Evolutionary conservation across 2,113 vertebrate genomes (phyloP).

Genomic region (Indri indri): DNA sequence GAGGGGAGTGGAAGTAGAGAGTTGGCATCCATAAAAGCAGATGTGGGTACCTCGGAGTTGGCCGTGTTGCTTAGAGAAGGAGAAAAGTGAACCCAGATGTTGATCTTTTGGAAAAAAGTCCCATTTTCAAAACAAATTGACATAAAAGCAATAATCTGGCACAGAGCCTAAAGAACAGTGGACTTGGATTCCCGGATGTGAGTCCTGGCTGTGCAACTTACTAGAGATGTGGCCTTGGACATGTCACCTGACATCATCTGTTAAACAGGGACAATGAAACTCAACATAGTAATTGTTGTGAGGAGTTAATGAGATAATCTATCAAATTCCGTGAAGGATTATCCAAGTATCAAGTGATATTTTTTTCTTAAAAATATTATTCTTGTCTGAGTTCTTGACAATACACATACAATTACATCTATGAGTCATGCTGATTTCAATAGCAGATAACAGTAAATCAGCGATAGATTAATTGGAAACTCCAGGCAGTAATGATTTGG

Average conservation of each 20-base stretch:
- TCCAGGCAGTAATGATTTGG: neutral
- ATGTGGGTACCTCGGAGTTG: neutral
- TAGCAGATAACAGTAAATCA: neutral
- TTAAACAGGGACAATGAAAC: neutral
- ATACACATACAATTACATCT: neutral
- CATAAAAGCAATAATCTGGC: neutral
- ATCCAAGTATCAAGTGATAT: neutral
- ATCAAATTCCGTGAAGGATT: neutral
- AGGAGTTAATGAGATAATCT: neutral
- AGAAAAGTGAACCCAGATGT: neutral
- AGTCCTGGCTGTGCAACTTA: neutral
- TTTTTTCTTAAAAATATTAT: neutral
- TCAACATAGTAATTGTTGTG: neutral
- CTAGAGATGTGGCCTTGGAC: neutral
- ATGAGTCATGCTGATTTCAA: constrained; percentile 1
- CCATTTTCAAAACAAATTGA: neutral
- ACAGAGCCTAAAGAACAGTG: neutral
- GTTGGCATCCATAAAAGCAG: neutral
- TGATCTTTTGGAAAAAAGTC: neutral
- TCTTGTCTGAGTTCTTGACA: neutral
- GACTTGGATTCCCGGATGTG: neutral
- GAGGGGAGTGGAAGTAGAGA: neutral
- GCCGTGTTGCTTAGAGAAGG: neutral
- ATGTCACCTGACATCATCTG: neutral
- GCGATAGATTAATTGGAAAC: neutral